phyloP scores from a whole-genome alignment of 1,140 invertebrate species.

The Gonatopus flavifemur region DNA sequence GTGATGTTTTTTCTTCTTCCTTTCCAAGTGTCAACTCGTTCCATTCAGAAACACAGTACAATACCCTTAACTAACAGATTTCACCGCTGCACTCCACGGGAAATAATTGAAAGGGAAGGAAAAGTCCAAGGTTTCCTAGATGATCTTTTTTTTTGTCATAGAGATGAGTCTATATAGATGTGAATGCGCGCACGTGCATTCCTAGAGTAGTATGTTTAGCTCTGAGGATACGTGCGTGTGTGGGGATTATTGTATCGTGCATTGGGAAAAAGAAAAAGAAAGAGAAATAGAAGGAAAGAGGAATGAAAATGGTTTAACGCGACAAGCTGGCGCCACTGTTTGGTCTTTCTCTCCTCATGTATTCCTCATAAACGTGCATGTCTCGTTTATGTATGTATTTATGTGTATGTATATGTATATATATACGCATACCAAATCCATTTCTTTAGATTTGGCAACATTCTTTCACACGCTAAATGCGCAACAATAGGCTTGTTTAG shows the following conservation, averaged over 20 bases:
- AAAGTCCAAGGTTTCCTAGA: slow-evolving; percentile 4
- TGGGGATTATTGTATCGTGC: not conserved
- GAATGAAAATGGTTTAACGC: slow-evolving; percentile 12
- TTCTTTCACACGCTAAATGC: slow-evolving; percentile 53
- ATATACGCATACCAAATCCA: slow-evolving; percentile 26
- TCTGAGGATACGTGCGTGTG: too few species aligned
- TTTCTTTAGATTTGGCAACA: slow-evolving; percentile 47
- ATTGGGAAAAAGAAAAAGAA: not conserved
- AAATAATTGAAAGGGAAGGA: slow-evolving; percentile 3
- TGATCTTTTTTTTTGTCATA: slow-evolving; percentile 6
- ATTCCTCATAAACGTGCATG: slow-evolving; percentile 13
- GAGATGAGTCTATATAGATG: slow-evolving; percentile 1
- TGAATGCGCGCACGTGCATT: not conserved
- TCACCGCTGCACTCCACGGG: slow-evolving; percentile 19
- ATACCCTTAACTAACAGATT: slow-evolving; percentile 47
- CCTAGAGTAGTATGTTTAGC: too few species aligned
- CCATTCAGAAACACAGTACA: slow-evolving; percentile 46
- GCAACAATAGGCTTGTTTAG: slow-evolving; percentile 54
- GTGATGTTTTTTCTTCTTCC: too few species aligned
- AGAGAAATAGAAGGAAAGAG: slow-evolving; percentile 3
- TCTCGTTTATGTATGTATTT: too few species aligned
- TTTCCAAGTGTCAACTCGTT: slow-evolving; percentile 19
- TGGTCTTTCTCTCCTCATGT: slow-evolving; percentile 9
- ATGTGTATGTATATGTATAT: too few species aligned
- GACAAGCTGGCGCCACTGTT: slow-evolving; percentile 49